A percentile compares a stretch with the other conserved stretches of the same genome.
Evolutionary conservation across 2,113 vertebrate genomes (phyloP).

Genomic region (Meles meles): DNA sequence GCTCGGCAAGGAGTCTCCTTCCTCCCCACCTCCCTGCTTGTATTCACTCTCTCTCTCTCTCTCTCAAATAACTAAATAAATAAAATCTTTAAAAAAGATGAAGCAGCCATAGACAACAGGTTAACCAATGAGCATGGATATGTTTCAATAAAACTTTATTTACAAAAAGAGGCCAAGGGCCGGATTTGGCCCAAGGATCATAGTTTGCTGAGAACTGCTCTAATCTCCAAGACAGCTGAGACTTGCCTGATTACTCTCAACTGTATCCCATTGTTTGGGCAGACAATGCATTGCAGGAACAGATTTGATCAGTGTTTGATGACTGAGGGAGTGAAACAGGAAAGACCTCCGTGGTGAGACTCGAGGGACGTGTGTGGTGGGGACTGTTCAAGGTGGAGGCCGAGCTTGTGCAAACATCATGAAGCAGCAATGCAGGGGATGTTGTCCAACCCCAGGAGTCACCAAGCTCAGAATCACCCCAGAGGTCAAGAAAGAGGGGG

Average conservation of each 20-base stretch:
- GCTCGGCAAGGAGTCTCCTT: background rate
- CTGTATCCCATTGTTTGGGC: background rate
- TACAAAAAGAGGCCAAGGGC: background rate
- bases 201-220: background rate
- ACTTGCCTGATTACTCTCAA: background rate
- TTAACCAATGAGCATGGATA: background rate
- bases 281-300: background rate
- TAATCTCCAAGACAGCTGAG: background rate
- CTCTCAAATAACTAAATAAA: too few species aligned
- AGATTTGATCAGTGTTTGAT: background rate
- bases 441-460: background rate
- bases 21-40: too few species aligned
- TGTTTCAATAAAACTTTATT: constrained; percentile 62
- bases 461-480: background rate
- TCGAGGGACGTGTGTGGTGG: rapidly evolving
- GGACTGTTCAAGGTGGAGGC: rapidly evolving
- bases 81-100: background rate
- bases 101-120: background rate
- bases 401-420: background rate
- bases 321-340: background rate
- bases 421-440: background rate
- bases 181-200: background rate
- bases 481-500: background rate
- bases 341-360: background rate
- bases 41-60: too few species aligned